Evolutionary conservation across 2,888 invertebrate species (phyloP).

Genomic region (Alcis repandata): DNA sequence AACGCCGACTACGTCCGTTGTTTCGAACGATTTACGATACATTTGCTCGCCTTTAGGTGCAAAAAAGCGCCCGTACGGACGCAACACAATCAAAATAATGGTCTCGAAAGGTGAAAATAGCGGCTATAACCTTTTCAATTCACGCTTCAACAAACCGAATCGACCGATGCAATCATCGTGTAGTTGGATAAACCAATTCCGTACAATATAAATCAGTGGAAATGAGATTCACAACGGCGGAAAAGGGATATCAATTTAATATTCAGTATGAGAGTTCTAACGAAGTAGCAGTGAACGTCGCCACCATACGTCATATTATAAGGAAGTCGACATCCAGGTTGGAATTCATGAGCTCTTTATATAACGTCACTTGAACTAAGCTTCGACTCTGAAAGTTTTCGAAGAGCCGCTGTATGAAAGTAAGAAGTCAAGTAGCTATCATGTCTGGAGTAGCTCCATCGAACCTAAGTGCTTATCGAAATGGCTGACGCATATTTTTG

Average conservation of each 20-base stretch:
- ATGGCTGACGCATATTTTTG: conserved; percentile 15
- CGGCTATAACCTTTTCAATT: conserved; percentile 56
- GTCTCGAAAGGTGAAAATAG: conserved; percentile 45
- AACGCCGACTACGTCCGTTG: conserved; percentile 30
- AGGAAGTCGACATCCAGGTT: conserved; percentile 56
- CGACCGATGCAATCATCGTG: conserved; percentile 68
- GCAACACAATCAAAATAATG: conserved; percentile 38
- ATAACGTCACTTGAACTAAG: conserved; percentile 69
- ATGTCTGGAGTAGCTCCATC: conserved; percentile 45
- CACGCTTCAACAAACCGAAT: conserved; percentile 68
- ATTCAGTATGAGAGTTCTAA: conserved; percentile 57
- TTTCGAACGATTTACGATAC: conserved; percentile 37
- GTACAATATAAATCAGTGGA: conserved; percentile 67
- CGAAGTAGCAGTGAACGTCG: conserved; percentile 56
- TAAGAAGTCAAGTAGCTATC: conserved; percentile 66
- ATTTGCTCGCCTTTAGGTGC: conserved; percentile 36
- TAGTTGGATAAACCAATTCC: conserved; percentile 69
- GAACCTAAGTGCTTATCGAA: conserved; percentile 44
- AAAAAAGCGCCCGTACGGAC: conserved; percentile 36
- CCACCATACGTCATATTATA: conserved; percentile 57
- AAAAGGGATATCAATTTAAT: conserved; percentile 62
- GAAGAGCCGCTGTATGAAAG: conserved; percentile 64
- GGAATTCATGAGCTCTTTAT: conserved; percentile 68
- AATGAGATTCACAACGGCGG: conserved; percentile 57
- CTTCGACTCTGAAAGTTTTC: conserved; percentile 67